phyloP scores from a whole-genome alignment of 2,797 vertebrate genomes.

The Neoniphon sammara region DNA sequence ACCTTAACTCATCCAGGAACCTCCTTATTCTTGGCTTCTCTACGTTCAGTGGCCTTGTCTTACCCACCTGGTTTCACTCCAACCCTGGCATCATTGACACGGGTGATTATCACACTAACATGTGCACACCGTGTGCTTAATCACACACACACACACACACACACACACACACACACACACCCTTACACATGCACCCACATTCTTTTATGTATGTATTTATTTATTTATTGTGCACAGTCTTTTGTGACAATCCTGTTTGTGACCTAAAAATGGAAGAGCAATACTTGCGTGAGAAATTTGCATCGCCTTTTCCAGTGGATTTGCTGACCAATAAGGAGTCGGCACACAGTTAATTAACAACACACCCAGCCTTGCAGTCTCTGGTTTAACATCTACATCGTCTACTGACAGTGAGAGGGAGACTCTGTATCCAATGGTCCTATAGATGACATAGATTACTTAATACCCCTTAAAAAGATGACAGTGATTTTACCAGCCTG shows the following conservation, averaged over 20 bases:
- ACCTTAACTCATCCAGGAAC: conserved; percentile 86
- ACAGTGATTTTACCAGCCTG: conserved; percentile 56
- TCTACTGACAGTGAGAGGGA: conserved; percentile 4
- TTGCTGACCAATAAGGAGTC: background rate
- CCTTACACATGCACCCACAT: background rate
- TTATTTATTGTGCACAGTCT: background rate
- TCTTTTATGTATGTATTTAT: background rate
- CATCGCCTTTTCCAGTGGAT: no score
- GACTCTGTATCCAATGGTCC: conserved; percentile 22
- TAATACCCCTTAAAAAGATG: conserved; percentile 25
- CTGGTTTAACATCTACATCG: background rate
- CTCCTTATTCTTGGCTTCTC: conserved; percentile 86
- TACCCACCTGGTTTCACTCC: conserved; percentile 85
- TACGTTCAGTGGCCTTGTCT: conserved; percentile 84
- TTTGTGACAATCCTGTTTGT: no score
- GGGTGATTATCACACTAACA: conserved; percentile 64
- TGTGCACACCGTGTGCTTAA: background rate
- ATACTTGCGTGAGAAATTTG: no score
- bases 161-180: background rate
- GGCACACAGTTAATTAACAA: background rate
- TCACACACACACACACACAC: background rate
- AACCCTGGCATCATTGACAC: conserved; percentile 83
- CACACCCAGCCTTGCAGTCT: background rate
- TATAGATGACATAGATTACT: conserved; percentile 40
- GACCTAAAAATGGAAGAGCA: no score